Conservation (phyloP, 2,113 vertebrate genomes). For the Erythrocercus mccallii region DNA sequence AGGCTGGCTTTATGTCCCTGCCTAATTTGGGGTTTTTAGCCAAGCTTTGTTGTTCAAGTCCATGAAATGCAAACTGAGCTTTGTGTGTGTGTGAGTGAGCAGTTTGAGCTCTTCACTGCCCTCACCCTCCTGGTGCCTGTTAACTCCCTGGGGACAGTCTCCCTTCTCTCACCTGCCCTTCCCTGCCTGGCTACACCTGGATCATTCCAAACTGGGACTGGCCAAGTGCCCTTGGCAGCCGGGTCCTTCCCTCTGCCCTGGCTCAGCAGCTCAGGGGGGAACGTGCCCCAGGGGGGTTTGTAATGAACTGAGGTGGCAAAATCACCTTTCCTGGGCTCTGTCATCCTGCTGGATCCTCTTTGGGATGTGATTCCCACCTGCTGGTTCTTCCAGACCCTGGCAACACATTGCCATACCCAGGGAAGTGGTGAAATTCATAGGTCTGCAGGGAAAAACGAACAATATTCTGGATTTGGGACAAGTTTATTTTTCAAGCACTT, state of each 20-base stretch:
- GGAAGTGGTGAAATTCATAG: background rate
- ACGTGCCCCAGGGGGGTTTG: accelerated
- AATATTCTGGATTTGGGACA: background rate
- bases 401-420: accelerated
- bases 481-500: background rate
- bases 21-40: background rate
- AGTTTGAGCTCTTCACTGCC: background rate
- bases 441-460: background rate
- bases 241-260: accelerated
- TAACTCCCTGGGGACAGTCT: background rate
- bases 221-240: background rate
- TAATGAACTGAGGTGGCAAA: background rate
- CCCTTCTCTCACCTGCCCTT: background rate
- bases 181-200: background rate
- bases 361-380: background rate
- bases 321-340: background rate
- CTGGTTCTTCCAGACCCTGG: accelerated
- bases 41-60: background rate
- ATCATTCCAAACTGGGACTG: background rate
- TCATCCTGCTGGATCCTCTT: background rate
- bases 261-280: background rate
- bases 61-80: background rate
- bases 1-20: background rate
- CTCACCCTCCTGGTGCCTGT: background rate
- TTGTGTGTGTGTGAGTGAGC: background rate